A percentile compares a stretch with the other conserved stretches of the same genome.
Evolutionary conservation across 2,888 invertebrate genomes (phyloP).

Genomic region (Caradrina clavipalpis): DNA sequence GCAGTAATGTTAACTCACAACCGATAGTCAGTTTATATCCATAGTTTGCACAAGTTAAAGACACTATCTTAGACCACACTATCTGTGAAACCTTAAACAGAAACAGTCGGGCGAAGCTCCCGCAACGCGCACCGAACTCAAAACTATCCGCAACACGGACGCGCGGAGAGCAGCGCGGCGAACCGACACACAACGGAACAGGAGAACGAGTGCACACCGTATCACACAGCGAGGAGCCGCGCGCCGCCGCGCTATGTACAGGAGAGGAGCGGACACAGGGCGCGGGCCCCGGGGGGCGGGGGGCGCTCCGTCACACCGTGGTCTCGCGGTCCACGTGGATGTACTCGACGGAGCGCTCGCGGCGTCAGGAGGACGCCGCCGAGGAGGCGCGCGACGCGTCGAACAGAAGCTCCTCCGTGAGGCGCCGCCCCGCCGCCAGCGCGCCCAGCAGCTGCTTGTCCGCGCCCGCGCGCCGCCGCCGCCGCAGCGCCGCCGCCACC

Average conservation of each 20-base stretch:
- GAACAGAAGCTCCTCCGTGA: conserved; percentile 93
- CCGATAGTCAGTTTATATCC: conserved; percentile 20
- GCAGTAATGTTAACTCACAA: conserved; percentile 43
- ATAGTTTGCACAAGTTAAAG: conserved; percentile 3
- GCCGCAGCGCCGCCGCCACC: conserved; percentile 90
- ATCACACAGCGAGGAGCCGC: conserved; percentile 48
- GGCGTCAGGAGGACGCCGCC: conserved; percentile 95
- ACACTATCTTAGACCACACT: background rate
- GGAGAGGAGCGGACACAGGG: conserved; percentile 37
- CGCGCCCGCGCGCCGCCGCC: conserved; percentile 87
- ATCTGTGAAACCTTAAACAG: conserved; percentile 14
- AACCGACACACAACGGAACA: conserved; percentile 55
- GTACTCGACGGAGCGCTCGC: conserved; percentile 97
- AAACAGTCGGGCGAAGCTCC: conserved; percentile 16
- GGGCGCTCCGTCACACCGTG: conserved; percentile 94
- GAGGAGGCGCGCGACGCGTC: conserved; percentile 91
- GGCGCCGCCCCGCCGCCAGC: conserved; percentile 91
- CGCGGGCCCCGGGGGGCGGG: conserved; percentile 37
- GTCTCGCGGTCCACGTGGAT: conserved; percentile 98
- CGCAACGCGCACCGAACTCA: conserved; percentile 24
- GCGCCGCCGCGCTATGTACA: conserved; percentile 51
- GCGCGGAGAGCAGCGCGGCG: conserved; percentile 36
- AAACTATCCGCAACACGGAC: conserved; percentile 20
- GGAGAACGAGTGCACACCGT: conserved; percentile 63
- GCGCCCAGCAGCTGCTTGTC: conserved; percentile 92